phyloP scores from a whole-genome alignment of 1,140 invertebrate genomes.

The Cotesia vestalis region DNA sequence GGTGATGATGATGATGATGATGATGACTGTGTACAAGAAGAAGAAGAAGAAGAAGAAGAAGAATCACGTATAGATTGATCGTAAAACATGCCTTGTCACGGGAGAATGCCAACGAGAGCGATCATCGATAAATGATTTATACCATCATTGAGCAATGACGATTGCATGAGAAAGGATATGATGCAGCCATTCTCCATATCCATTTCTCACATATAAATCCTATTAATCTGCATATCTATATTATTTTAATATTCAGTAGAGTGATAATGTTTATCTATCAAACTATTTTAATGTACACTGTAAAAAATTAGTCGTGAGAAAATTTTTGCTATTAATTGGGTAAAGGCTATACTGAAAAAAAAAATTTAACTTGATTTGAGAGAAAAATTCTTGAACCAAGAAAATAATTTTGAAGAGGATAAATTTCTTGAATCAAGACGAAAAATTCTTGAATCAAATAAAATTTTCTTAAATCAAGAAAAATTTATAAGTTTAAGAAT shows the following conservation, averaged over 20 bases:
- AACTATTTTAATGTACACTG: neutral
- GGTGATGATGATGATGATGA: neutral
- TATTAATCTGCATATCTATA: slow-evolving; percentile 29
- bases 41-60: neutral
- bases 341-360: neutral
- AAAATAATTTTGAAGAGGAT: too few relatives aligned
- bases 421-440: too few relatives aligned
- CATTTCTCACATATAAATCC: slow-evolving; percentile 6
- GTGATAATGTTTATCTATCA: neutral
- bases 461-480: too few relatives aligned
- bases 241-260: slow-evolving; percentile 39
- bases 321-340: too few relatives aligned
- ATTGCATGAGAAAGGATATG: slow-evolving; percentile 8
- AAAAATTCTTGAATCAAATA: too few relatives aligned
- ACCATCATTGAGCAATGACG: slow-evolving; percentile 27
- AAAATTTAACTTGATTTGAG: too few relatives aligned
- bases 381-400: too few relatives aligned
- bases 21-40: slow-evolving; percentile 2
- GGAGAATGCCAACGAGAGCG: slow-evolving; percentile 34
- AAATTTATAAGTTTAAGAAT: too few relatives aligned
- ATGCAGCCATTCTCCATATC: neutral
- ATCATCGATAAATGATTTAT: slow-evolving; percentile 54
- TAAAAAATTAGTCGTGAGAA: neutral
- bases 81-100: slow-evolving; percentile 26
- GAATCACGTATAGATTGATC: slow-evolving; percentile 34